A percentile compares a stretch with the other conserved stretches of the same genome.
These are phyloP conservation scores for Physella acuta DNA, from an alignment of 1,140 invertebrate species.

Conservation along the genomic window DNA sequence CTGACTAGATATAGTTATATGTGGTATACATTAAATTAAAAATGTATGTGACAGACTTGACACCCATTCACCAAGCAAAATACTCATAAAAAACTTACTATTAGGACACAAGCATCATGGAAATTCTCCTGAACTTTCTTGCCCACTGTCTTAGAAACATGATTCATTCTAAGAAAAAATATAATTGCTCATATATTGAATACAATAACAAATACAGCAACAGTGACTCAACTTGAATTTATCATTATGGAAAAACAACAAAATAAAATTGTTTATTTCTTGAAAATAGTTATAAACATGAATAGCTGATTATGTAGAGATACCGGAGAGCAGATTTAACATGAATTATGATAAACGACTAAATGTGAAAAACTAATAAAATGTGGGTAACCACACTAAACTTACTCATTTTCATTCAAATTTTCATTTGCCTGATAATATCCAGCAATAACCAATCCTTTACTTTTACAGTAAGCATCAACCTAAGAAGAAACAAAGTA, in stretches of 20 bases:
- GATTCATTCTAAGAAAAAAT: conserved; percentile 41
- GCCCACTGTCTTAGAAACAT: conserved; percentile 48
- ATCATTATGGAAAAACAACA: too few species aligned
- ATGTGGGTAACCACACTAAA: conserved; percentile 8
- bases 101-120: conserved; percentile 48
- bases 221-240: too few species aligned
- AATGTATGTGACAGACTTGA: too few species aligned
- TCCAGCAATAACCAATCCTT: conserved; percentile 50
- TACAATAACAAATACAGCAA: not conserved
- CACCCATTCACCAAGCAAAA: too few species aligned
- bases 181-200: conserved; percentile 10
- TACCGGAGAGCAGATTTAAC: too few species aligned
- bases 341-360: too few species aligned
- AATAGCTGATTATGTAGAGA: too few species aligned
- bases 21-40: too few species aligned
- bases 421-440: conserved; percentile 56
- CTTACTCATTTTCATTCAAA: conserved; percentile 46
- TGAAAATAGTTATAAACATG: too few species aligned
- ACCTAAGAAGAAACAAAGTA: conserved; percentile 35
- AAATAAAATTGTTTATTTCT: too few species aligned
- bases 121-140: conserved; percentile 50
- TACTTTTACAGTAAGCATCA: conserved; percentile 52
- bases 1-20: not conserved
- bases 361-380: not conserved
- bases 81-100: conserved; percentile 37